These are phyloP conservation scores for Drosophila littoralis DNA, from an alignment of 1,140 invertebrate genomes.

Conservation along the genomic window DNA sequence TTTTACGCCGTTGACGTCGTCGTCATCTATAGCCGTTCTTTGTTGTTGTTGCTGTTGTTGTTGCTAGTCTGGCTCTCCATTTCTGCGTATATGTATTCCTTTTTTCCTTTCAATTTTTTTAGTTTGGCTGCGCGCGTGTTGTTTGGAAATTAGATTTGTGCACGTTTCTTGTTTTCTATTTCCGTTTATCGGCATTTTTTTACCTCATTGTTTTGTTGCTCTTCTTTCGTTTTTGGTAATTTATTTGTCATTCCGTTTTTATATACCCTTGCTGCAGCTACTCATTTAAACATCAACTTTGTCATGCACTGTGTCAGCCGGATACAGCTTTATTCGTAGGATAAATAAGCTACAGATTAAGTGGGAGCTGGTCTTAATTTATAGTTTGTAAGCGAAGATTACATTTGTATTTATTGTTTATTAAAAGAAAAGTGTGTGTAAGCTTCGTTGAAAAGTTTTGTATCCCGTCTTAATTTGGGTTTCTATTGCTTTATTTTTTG, in stretches of 20 bases:
- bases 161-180: conserved; percentile 82
- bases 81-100: conserved; percentile 14
- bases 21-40: conserved; percentile 27
- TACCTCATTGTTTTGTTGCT: conserved; percentile 36
- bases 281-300: background rate
- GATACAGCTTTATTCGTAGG: background rate
- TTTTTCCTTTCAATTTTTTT: conserved; percentile 25
- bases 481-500: conserved; percentile 9
- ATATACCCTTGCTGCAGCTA: conserved; percentile 12
- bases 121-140: conserved; percentile 63
- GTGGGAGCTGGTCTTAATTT: background rate
- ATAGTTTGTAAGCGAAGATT: too few species aligned
- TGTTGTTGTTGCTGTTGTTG: conserved; percentile 25
- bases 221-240: conserved; percentile 26
- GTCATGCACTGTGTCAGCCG: background rate
- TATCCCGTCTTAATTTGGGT: background rate
- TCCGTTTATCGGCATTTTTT: conserved; percentile 76
- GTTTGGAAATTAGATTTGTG: conserved; percentile 82
- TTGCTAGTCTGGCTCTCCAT: conserved; percentile 31
- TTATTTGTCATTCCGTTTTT: conserved; percentile 20
- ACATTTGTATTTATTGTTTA: background rate
- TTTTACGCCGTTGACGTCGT: conserved; percentile 61
- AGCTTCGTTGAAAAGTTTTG: background rate
- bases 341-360: background rate
- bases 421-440: conserved; percentile 1